Evolutionary conservation across 2,888 invertebrate species (phyloP).

Genomic region (Rhingia rostrata): DNA sequence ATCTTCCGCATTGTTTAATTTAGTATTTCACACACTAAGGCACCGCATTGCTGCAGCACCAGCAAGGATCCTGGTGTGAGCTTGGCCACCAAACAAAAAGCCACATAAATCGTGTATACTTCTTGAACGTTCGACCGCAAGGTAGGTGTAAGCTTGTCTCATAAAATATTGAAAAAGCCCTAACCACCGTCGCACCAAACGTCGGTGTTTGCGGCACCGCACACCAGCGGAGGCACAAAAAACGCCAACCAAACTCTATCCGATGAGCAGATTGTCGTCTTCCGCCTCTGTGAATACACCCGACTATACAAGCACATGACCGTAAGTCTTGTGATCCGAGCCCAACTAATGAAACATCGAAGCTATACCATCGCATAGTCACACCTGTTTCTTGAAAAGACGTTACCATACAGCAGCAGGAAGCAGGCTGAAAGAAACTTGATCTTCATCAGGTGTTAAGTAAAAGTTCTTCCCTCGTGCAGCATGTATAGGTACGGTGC

Average conservation of each 20-base stretch:
- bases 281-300: conserved; percentile 28
- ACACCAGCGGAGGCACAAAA: conserved; percentile 39
- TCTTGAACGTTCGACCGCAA: conserved; percentile 70
- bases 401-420: conserved; percentile 17
- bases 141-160: conserved; percentile 72
- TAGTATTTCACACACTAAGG: conserved; percentile 54
- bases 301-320: conserved; percentile 25
- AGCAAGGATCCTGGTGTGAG: conserved; percentile 21
- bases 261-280: conserved; percentile 73
- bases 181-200: conserved; percentile 35
- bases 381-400: conserved; percentile 59
- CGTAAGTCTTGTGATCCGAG: conserved; percentile 66
- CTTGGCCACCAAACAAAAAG: conserved; percentile 70
- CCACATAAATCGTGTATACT: conserved; percentile 68
- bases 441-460: conserved; percentile 74
- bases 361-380: conserved; percentile 39
- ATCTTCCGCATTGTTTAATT: conserved; percentile 74
- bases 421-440: conserved; percentile 68
- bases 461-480: conserved; percentile 69
- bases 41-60: background rate
- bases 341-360: conserved; percentile 71
- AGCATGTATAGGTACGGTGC: conserved; percentile 28
- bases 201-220: conserved; percentile 39
- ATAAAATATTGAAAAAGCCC: conserved; percentile 72
- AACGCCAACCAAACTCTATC: conserved; percentile 57